Conservation (phyloP, 1,140 invertebrate species). For the Bradysia coprophila region DNA sequence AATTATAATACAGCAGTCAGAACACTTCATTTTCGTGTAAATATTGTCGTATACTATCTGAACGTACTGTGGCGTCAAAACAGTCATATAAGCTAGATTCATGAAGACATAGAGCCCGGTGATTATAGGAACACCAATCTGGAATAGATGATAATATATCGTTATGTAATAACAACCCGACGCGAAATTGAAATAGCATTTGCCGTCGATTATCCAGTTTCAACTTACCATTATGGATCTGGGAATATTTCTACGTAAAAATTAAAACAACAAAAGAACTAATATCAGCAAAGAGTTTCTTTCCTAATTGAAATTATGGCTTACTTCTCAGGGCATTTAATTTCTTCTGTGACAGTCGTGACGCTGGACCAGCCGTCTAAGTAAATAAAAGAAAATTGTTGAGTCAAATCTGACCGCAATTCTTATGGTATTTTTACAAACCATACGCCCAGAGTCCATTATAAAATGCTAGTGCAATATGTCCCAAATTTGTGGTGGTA, state of each 20-base stretch:
- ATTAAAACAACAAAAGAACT: too few species aligned
- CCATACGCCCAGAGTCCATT: conserved; percentile 85
- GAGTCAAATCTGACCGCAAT: conserved; percentile 20
- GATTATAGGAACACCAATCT: conserved; percentile 76
- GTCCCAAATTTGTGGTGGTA: conserved; percentile 45
- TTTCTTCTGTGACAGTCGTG: conserved; percentile 81
- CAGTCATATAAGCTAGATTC: conserved; percentile 86
- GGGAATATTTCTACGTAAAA: conserved; percentile 48
- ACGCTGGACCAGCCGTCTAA: conserved; percentile 88
- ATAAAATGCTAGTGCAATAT: conserved; percentile 80
- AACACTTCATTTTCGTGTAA: too few species aligned
- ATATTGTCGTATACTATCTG: too few species aligned
- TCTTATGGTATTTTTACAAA: too few species aligned
- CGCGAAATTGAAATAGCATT: too few species aligned
- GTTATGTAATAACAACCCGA: too few species aligned
- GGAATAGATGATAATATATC: too few species aligned
- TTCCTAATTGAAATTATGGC: too few species aligned
- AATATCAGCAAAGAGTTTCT: too few species aligned
- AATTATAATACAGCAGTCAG: conserved; percentile 51
- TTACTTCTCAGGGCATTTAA: conserved; percentile 69
- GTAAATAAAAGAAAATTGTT: too few species aligned
- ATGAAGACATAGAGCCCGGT: conserved; percentile 76
- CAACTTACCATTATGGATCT: conserved; percentile 74
- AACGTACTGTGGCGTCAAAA: conserved; percentile 17
- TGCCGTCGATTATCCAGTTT: too few species aligned